Conservation (phyloP, 37 sponge, comb jelly and placozoan genomes). For the Chondrilla cf. caribensis region DNA sequence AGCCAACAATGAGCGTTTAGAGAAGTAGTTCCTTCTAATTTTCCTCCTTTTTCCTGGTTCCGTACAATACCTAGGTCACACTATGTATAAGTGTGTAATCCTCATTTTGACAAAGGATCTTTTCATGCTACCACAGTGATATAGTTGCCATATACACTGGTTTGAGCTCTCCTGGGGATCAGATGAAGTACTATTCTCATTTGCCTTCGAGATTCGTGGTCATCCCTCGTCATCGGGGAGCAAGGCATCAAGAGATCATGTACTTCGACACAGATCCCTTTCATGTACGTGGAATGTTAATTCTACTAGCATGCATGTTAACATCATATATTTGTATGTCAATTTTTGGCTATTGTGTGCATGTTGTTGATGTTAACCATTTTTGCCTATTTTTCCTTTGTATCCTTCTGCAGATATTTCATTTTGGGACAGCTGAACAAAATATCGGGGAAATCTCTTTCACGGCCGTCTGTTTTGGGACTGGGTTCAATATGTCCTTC, state of each 20-base stretch:
- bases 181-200: constrained; percentile 44
- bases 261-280: constrained; percentile 76
- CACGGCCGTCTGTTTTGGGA: constrained; percentile 74
- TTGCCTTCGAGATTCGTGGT: constrained; percentile 76
- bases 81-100: too few species aligned
- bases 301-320: background rate
- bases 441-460: constrained; percentile 51
- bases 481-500: constrained; percentile 77
- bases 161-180: constrained; percentile 49
- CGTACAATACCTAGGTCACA: too few species aligned
- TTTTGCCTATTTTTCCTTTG: background rate
- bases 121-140: too few species aligned
- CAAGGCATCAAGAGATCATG: constrained; percentile 44
- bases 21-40: too few species aligned
- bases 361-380: background rate
- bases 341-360: background rate
- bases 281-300: constrained; percentile 78
- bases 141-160: constrained; percentile 37
- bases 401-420: constrained; percentile 59
- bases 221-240: constrained; percentile 65
- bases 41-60: too few species aligned
- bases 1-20: too few species aligned
- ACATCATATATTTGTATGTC: background rate
- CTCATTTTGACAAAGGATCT: too few species aligned
- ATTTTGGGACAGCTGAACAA: constrained; percentile 70